Evolutionary conservation across 2,888 invertebrate species (phyloP), one percentile per base, ranked within the genome.

Genomic region (Apeira syringaria): DNA sequence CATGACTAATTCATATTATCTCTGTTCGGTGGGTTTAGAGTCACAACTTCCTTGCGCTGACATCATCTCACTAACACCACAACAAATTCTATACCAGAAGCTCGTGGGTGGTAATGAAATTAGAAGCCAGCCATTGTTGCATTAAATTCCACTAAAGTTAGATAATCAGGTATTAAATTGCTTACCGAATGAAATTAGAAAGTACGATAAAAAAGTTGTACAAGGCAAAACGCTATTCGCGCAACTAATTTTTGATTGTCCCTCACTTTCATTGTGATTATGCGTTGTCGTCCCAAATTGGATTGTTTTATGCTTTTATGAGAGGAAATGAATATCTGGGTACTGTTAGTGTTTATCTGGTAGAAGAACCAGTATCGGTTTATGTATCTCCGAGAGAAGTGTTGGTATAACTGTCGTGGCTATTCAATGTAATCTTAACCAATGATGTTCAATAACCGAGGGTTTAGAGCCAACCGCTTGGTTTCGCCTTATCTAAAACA

Each of bases 71-170:
- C 18, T 25, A 25, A 20, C n/a, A 12, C 25, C 7, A 5, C 29
- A 26, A 6, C 35, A 46, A 35, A 31, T 40, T 35, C 31, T 27
- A 30, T 26, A 33, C 12, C 45, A 35, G 45, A 46, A 36, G 45
- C 35, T 77, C 59, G 79, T 84, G 82, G 85, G 87, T 82, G 87
- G 86, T 85, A 84, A 86, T 83, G 75, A 81, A 81, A 86, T 85
- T 78, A 84, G 63, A 62, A 75, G 64, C 72, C 65, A 74, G 78
- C 80, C 80, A 85, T 85, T 85, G 79, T 81, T 78, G 76, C 79
- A 77, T 84, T 77, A 79, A 82, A 84, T 84, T 83, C 71, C 60
- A 65, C 75, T 75, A 59, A 77, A 76, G 78, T 76, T 71, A 71
- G 61, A 76, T 79, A 80, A 81, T 79, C 65, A 68, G 56, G 68